Percentiles rank a stretch among this genome's conserved stretches.
These are phyloP conservation scores for Dasyprocta punctata DNA, from an alignment of 2,113 vertebrate genomes.

Conservation along the genomic window DNA sequence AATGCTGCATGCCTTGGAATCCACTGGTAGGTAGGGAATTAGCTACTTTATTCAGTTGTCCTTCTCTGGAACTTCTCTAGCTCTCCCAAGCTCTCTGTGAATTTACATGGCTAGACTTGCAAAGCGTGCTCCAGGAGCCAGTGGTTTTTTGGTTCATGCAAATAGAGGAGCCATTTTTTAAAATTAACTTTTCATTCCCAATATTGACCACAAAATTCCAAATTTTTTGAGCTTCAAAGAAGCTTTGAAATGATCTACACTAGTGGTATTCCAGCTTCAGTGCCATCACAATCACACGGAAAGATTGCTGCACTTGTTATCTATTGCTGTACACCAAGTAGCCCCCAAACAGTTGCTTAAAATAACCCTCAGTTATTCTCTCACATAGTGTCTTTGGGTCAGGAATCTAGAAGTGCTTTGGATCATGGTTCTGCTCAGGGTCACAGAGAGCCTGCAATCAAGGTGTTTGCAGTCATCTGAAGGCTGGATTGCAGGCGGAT, in stretches of 20 bases:
- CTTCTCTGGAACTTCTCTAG: constrained; percentile 11
- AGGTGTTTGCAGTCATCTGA: not conserved
- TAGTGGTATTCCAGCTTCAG: not conserved
- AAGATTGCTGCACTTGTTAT: too few relatives aligned
- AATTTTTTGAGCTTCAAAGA: constrained; percentile 22
- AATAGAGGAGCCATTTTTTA: not conserved
- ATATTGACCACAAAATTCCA: constrained; percentile 16
- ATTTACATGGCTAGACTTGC: not conserved
- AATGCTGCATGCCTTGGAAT: not conserved
- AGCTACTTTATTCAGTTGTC: not conserved
- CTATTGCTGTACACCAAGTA: not conserved
- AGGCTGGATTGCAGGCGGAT: not conserved
- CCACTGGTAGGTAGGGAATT: not conserved
- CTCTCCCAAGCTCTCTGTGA: not conserved
- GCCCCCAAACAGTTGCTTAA: not conserved
- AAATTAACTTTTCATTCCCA: constrained; percentile 39
- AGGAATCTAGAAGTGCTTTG: not conserved
- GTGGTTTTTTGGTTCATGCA: not conserved
- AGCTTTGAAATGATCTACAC: not conserved
- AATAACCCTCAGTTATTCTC: not conserved
- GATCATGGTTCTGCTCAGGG: not conserved
- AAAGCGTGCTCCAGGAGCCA: not conserved
- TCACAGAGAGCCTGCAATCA: not conserved
- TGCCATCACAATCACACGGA: not conserved
- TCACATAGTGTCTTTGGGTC: not conserved